Percentiles rank a stretch among this genome's conserved stretches.
phyloP scores from a whole-genome alignment of 1,140 invertebrate species.

The Pseudomyrmex dendroicus region DNA sequence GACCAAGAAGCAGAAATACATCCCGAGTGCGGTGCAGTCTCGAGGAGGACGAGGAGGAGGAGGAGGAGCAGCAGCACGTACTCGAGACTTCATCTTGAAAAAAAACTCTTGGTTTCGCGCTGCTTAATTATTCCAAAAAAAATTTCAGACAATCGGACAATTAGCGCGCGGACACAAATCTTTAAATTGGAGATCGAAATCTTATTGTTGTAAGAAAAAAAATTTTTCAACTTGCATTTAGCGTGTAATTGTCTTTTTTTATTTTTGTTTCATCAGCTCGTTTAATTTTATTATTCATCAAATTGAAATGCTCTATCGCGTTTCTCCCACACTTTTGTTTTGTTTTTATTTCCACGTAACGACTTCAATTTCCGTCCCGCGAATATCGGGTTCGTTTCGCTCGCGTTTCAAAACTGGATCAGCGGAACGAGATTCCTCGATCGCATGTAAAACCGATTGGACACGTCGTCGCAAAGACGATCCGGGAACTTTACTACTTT shows the following conservation, averaged over 20 bases:
- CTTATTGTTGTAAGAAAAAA: too few relatives aligned
- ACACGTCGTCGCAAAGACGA: conserved; percentile 29
- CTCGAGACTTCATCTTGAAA: not conserved
- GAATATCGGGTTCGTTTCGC: conserved; percentile 14
- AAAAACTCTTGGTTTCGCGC: not conserved
- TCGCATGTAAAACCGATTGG: conserved; percentile 41
- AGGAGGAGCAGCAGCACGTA: not conserved
- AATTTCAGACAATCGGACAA: not conserved
- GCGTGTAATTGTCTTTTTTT: not conserved
- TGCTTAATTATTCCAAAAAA: conserved; percentile 1
- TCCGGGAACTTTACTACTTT: conserved; percentile 50
- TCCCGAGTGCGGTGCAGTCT: not conserved
- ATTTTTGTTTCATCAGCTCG: not conserved
- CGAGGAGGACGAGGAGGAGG: not conserved
- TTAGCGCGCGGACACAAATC: not conserved
- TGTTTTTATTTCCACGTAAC: not conserved
- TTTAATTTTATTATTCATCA: not conserved
- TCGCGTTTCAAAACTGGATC: conserved; percentile 23
- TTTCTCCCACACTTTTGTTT: not conserved
- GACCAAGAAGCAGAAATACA: conserved; percentile 40
- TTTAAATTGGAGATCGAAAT: not conserved
- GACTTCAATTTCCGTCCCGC: not conserved
- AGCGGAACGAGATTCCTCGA: conserved; percentile 61
- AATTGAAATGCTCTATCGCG: not conserved
- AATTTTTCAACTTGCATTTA: too few relatives aligned